Conservation (phyloP, 2,888 invertebrate genomes). For the Electrophaes corylata region DNA sequence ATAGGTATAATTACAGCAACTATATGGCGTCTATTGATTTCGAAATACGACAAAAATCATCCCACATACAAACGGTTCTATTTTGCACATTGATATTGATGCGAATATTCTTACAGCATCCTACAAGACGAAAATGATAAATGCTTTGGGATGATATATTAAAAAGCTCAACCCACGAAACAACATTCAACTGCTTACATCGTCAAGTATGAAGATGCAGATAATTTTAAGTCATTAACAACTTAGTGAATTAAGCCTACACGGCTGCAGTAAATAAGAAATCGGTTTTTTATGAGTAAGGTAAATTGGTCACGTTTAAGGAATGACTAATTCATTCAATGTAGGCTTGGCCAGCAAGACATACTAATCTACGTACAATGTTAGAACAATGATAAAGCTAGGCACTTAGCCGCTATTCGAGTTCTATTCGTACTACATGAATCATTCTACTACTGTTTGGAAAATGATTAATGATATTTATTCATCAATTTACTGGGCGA, state of each 20-base stretch:
- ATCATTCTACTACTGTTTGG: conserved; percentile 23
- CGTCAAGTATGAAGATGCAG: no score
- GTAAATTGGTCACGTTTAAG: conserved; percentile 5
- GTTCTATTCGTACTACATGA: conserved; percentile 15
- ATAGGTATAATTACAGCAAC: conserved; percentile 18
- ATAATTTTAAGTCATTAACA: no score
- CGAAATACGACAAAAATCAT: conserved; percentile 29
- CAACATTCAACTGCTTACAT: conserved; percentile 7
- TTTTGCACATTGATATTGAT: conserved; percentile 30
- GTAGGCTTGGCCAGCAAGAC: conserved; percentile 27
- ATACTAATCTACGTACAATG: conserved; percentile 19
- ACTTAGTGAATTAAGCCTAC: no score
- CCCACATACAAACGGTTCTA: conserved; percentile 38
- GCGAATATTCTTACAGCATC: conserved; percentile 31
- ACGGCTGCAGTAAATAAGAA: no score
- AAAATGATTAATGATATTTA: conserved; percentile 13
- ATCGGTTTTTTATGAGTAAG: no score
- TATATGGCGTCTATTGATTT: neutral
- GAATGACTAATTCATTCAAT: conserved; percentile 25
- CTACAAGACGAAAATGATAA: conserved; percentile 34
- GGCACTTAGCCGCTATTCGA: conserved; percentile 8
- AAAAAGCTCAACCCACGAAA: conserved; percentile 32
- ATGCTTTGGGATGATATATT: conserved; percentile 29
- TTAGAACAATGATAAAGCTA: conserved; percentile 33
- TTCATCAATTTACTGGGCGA: neutral